These are phyloP conservation scores for Meleagris gallopavo DNA, from an alignment of 2,113 vertebrate genomes.

Conservation along the genomic window DNA sequence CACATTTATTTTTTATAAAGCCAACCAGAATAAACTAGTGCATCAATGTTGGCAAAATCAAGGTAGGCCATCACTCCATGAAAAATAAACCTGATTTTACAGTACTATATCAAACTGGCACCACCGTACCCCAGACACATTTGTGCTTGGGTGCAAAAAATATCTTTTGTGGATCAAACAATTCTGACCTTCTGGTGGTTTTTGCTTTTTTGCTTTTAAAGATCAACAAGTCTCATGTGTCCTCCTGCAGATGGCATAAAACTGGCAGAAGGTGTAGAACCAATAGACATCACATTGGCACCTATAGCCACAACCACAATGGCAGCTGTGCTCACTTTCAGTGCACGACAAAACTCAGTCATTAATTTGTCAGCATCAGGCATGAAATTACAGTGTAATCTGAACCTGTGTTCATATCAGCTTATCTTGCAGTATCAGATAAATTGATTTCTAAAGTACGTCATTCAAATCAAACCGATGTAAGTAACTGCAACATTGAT, in stretches of 20 bases:
- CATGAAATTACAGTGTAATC: accelerated
- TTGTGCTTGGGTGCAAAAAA: neutral
- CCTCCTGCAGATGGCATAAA: neutral
- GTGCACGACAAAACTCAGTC: neutral
- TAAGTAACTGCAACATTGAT: neutral
- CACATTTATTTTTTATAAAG: neutral
- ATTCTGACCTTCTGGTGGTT: neutral
- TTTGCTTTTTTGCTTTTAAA: neutral
- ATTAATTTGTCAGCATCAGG: neutral
- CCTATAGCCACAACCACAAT: neutral
- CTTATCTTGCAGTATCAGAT: neutral
- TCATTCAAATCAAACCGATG: neutral
- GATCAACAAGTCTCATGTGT: neutral
- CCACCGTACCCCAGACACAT: neutral
- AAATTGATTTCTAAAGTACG: neutral
- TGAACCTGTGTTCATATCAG: neutral
- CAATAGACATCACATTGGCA: neutral
- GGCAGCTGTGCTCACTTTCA: accelerated
- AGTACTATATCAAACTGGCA: neutral
- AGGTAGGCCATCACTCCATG: neutral
- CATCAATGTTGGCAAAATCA: neutral
- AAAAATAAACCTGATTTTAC: neutral
- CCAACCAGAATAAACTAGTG: neutral
- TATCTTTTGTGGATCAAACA: neutral
- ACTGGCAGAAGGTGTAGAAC: neutral